A percentile compares a stretch with the other conserved stretches of the same genome.
phyloP scores from a whole-genome alignment of 92 coral and sea anemone species.

The Umimayanthus chanpuru region DNA sequence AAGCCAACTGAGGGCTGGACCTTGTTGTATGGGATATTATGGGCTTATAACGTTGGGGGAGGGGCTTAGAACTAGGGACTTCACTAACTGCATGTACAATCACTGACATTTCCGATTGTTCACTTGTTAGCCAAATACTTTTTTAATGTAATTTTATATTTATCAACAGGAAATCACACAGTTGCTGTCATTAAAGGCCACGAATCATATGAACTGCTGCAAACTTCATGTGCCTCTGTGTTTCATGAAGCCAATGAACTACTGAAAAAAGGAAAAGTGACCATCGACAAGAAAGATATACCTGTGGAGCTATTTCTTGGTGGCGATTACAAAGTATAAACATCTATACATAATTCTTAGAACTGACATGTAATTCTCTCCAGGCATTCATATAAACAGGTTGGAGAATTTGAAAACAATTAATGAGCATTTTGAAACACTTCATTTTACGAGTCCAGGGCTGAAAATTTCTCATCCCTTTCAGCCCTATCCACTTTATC shows the following conservation, averaged over 20 bases:
- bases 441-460: slow-evolving; percentile 23
- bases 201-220: slow-evolving; percentile 48
- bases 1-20: slow-evolving; percentile 11
- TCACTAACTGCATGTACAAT: slow-evolving; percentile 3
- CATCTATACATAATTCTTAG: slow-evolving; percentile 11
- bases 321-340: slow-evolving; percentile 59
- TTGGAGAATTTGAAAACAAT: slow-evolving; percentile 19
- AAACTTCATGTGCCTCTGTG: slow-evolving; percentile 52
- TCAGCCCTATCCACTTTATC: slow-evolving; percentile 20
- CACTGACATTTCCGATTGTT: not conserved
- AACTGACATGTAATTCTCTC: slow-evolving; percentile 11
- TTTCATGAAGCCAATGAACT: slow-evolving; percentile 51
- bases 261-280: slow-evolving; percentile 24
- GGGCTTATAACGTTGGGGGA: slow-evolving; percentile 15
- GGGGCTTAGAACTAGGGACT: slow-evolving; percentile 14
- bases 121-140: slow-evolving; percentile 7
- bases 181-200: slow-evolving; percentile 58
- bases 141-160: not conserved
- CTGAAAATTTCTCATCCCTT: slow-evolving; percentile 20
- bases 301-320: slow-evolving; percentile 55
- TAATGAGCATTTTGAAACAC: slow-evolving; percentile 16
- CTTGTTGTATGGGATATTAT: not conserved
- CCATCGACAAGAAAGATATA: slow-evolving; percentile 37
- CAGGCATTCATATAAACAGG: slow-evolving; percentile 20
- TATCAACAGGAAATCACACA: slow-evolving; percentile 54